Conservation (phyloP, 1,140 invertebrate species). For the Sinonovacula constricta region DNA sequence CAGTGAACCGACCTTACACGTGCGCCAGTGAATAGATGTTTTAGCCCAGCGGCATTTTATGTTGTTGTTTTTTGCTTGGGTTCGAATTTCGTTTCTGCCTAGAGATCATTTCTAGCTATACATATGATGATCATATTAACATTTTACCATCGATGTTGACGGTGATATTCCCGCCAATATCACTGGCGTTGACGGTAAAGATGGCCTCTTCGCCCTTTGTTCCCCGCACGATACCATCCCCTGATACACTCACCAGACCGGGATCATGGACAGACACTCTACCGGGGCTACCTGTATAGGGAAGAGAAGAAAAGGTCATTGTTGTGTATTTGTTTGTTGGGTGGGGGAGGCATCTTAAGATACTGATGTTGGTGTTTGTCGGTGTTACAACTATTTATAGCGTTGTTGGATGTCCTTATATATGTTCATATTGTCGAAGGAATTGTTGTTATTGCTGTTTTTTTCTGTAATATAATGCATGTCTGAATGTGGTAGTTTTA, state of each 20-base stretch:
- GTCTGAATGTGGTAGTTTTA: too few relatives aligned
- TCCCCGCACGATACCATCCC: conserved; percentile 82
- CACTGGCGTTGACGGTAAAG: conserved; percentile 82
- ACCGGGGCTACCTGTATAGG: conserved; percentile 58
- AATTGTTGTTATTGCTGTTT: not conserved
- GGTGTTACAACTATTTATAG: not conserved
- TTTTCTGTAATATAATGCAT: too few relatives aligned
- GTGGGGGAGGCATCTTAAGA: not conserved
- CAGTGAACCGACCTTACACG: too few relatives aligned
- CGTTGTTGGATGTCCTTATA: not conserved
- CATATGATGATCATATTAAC: too few relatives aligned
- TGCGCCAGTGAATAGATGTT: too few relatives aligned
- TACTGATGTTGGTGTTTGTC: not conserved
- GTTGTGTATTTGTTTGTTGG: not conserved
- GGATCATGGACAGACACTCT: conserved; percentile 64
- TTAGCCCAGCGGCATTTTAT: too few relatives aligned
- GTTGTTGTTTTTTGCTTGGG: too few relatives aligned
- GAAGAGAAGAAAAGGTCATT: not conserved
- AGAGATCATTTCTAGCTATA: too few relatives aligned
- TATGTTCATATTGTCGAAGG: not conserved
- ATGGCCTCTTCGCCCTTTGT: conserved; percentile 81
- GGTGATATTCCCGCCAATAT: conserved; percentile 77
- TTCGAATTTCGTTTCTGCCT: too few relatives aligned
- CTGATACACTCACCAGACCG: conserved; percentile 73
- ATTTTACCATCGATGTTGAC: conserved; percentile 80